Evolutionary conservation across 1,140 invertebrate species (phyloP), one percentile per base, ranked within the genome.

Genomic region (Drosophila kurseongensis): DNA sequence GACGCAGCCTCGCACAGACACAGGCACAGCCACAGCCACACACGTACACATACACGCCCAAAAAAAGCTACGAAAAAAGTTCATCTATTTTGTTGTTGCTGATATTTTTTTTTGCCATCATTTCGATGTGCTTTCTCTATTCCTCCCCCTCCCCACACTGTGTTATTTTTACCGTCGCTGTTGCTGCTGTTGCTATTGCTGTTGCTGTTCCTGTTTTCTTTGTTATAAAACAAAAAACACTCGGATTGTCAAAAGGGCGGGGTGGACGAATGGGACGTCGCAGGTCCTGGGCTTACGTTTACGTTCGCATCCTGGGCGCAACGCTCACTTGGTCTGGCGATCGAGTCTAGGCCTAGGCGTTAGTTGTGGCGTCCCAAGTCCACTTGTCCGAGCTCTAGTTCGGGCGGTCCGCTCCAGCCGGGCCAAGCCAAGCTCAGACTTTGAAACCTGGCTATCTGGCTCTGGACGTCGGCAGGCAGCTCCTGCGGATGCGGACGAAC

Each of bases 221-320:
- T 75, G 73, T 75, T 75, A 67, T 75, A 75, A 75, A 67, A 76
- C 62, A 67, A 75, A 76, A 65, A 41, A 35, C 51, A 58, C 45
- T 58, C 41, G 47, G 38, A 65, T 58, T 42, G 52, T 18, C 45
- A 48, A 38, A 16, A 32, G 38, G 48, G 48, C 23, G 45, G 27
- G 36, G 56, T 38, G 27, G 55, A 13, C 7, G 27, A 32, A n/a
- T 32, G 29, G 41, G 41, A 40, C 4, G 35, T 50, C 14, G 14
- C 32, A 61, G 51, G 48, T 55, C 72, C 47, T 32, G 63, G 18
- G 73, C 61, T 75, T 76, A 76, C 73, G 61, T 69, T 77, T 54
- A 68, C 74, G 57, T 42, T 60, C 50, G 32, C 73, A 66, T 63
- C 23, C 60, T 47, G 44, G 29, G 29, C 16, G 32, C 42, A 47